phyloP scores from a whole-genome alignment of 2,888 invertebrate genomes.

The Panzeria rudis region DNA sequence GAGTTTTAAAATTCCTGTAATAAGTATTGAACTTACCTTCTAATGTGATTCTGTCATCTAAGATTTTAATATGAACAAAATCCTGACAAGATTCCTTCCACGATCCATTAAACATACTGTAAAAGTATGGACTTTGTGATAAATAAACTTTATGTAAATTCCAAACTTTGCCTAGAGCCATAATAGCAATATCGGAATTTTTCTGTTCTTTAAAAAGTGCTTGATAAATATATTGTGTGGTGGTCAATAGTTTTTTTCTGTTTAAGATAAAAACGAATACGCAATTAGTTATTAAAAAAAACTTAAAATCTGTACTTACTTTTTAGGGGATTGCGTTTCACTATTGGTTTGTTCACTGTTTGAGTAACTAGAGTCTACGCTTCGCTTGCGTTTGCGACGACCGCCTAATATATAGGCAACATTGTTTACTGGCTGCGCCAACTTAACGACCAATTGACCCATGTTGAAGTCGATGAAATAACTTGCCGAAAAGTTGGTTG shows the following conservation, averaged over 20 bases:
- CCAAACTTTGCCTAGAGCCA: conserved; percentile 89
- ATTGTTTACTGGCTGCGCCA: conserved; percentile 82
- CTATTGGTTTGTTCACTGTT: conserved; percentile 82
- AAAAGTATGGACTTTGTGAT: conserved; percentile 91
- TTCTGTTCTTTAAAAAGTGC: conserved; percentile 90
- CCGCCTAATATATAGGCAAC: conserved; percentile 84
- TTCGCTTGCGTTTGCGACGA: conserved; percentile 85
- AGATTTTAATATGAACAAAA: conserved; percentile 87
- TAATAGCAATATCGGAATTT: conserved; percentile 89
- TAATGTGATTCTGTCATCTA: conserved; percentile 88
- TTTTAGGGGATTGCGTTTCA: conserved; percentile 87
- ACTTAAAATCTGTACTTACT: conserved; percentile 81
- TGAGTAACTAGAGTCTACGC: conserved; percentile 76
- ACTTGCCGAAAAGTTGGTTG: conserved; percentile 25
- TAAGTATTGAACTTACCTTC: conserved; percentile 85
- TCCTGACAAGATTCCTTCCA: conserved; percentile 89
- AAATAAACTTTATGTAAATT: conserved; percentile 91
- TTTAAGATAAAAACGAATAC: background rate
- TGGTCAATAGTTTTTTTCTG: conserved; percentile 88
- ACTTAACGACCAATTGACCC: conserved; percentile 83
- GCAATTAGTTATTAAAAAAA: conserved; percentile 2
- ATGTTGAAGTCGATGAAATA: conserved; percentile 77
- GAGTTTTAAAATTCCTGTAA: too few species aligned
- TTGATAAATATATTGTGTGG: conserved; percentile 91
- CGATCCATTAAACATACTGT: conserved; percentile 91